Evolutionary conservation across 2,888 invertebrate species (phyloP).

Genomic region (Drosophila stalkeri): DNA sequence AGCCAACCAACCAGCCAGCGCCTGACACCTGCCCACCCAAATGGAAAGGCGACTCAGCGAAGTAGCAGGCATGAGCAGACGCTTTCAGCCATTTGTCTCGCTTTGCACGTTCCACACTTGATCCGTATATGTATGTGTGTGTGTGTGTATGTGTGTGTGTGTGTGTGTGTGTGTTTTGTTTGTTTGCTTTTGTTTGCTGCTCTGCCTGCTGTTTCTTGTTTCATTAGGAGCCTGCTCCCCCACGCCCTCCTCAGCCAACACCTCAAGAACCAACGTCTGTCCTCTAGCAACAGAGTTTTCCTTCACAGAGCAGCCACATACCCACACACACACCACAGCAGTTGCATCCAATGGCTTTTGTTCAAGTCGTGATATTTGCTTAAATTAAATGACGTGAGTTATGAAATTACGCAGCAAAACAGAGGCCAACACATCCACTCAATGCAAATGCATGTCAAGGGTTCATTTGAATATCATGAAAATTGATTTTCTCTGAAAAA

Average conservation of each 20-base stretch:
- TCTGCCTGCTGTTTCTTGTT: conserved; percentile 67
- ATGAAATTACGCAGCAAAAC: conserved; percentile 70
- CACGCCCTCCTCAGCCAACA: neutral
- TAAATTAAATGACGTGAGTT: conserved; percentile 83
- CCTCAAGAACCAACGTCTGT: conserved; percentile 27
- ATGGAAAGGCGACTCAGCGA: conserved; percentile 55
- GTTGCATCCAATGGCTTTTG: conserved; percentile 83
- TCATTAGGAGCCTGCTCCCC: conserved; percentile 58
- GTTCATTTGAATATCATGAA: neutral
- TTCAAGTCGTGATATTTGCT: conserved; percentile 83
- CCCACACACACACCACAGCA: conserved; percentile 74
- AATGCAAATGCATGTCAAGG: conserved; percentile 41
- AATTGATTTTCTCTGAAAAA: neutral
- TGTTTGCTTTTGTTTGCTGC: conserved; percentile 31
- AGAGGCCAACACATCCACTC: neutral
- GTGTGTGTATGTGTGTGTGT: conserved; percentile 22
- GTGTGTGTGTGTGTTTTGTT: conserved; percentile 29
- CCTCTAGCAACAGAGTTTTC: conserved; percentile 31
- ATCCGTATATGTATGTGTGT: conserved; percentile 17
- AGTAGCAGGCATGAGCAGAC: conserved; percentile 49
- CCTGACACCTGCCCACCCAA: conserved; percentile 78
- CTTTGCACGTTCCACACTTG: conserved; percentile 65
- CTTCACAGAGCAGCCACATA: neutral
- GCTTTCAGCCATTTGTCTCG: conserved; percentile 78
- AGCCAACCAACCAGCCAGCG: conserved; percentile 46